Evolutionary conservation across 2,888 invertebrate species (phyloP), one percentile per base, ranked within the genome.

Genomic region (Drosophila ochracea): DNA sequence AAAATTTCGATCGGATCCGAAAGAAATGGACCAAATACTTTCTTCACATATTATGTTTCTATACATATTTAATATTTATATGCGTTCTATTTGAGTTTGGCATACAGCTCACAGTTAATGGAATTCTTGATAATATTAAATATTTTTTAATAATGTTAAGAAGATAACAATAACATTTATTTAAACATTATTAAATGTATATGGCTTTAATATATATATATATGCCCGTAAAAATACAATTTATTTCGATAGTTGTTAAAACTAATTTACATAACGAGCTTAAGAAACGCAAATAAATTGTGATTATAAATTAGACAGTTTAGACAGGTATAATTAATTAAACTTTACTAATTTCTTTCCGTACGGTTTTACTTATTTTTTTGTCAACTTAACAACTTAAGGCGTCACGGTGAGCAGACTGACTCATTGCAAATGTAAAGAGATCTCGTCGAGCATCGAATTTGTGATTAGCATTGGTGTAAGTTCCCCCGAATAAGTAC

Each of bases 401-500:
- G 4, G 41, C 10, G n/a, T 11, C 11, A 3, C n/a, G 3, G 10
- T 41, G 9, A 4, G 21, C 25, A 25, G 4, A 47, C 7, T 16
- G 47, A 47, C 4, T 47, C 21, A 25, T 47, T 25, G 2, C 9
- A 47, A 47, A 16, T 47, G 1, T 7, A 16, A 47, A 4, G 2
- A 41, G 10, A 41, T 2, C 41, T 41, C 41, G 7, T 13, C 21
- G 13, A 47, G 13, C 21, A 21, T 13, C 0, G 6, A 25, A 47
- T 25, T 47, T 25, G 13, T 1, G 47, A 25, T 16, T 47, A 47
- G 4, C 1, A 4, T 3, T 16, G 16, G 21, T 21, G 21, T 2
- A 21, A 21, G 21, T 25, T 19, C 76, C 73, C 75, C 76, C 19
- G 19, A 35, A 33, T 25, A 47, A 47, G 21, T 16, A 21, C 43